Evolutionary conservation across 2,888 invertebrate genomes (phyloP).

Genomic region (Ecliptopera silaceata): DNA sequence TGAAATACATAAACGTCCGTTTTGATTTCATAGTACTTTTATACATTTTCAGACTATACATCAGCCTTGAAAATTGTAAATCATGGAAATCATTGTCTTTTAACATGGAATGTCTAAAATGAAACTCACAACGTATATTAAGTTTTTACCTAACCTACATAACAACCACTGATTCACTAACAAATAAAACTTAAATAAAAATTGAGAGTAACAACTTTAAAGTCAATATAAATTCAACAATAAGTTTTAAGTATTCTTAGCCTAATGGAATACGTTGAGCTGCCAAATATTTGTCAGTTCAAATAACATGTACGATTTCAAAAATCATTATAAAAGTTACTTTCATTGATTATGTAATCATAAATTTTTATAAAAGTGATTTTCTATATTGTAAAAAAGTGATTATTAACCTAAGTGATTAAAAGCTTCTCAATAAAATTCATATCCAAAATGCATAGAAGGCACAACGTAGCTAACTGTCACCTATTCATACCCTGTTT

Average conservation of each 20-base stretch:
- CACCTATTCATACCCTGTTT: slow-evolving; percentile 69
- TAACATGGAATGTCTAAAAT: slow-evolving; percentile 74
- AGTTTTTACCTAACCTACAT: slow-evolving; percentile 41
- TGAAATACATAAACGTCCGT: slow-evolving; percentile 55
- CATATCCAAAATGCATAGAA: slow-evolving; percentile 48
- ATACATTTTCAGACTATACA: slow-evolving; percentile 58
- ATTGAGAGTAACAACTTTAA: slow-evolving; percentile 70
- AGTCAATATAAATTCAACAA: slow-evolving; percentile 59
- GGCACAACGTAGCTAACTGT: slow-evolving; percentile 63
- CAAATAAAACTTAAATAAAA: slow-evolving; percentile 34
- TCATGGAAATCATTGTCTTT: slow-evolving; percentile 65
- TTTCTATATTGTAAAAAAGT: slow-evolving; percentile 3
- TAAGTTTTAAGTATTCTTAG: slow-evolving; percentile 39
- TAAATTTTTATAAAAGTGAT: slow-evolving; percentile 19
- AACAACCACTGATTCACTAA: slow-evolving; percentile 52
- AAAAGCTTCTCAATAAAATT: slow-evolving; percentile 35
- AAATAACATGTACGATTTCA: slow-evolving; percentile 30
- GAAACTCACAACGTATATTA: slow-evolving; percentile 64
- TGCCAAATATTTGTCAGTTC: slow-evolving; percentile 38
- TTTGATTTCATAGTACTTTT: slow-evolving; percentile 48
- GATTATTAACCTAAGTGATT: slow-evolving; percentile 16
- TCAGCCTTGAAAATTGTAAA: slow-evolving; percentile 69
- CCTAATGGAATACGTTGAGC: slow-evolving; percentile 45
- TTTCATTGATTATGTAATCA: slow-evolving; percentile 6
- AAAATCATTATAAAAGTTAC: slow-evolving; percentile 17